Base-by-base conservation (phyloP, 2,888 invertebrate species). In the Andricus quercusramuli region DNA sequence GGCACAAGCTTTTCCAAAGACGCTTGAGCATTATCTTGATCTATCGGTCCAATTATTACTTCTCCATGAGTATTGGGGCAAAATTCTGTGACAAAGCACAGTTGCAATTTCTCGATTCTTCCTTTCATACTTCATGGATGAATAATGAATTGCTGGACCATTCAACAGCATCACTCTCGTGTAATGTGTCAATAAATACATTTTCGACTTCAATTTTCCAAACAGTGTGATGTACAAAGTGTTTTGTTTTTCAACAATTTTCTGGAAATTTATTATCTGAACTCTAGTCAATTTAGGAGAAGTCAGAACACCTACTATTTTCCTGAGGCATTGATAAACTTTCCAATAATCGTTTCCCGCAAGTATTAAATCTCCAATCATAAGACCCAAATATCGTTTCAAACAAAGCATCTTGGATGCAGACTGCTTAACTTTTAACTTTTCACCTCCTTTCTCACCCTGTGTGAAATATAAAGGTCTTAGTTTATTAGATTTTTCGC, bases 291-390 rank as follows among this genome's bases (percentile, higher is more conserved):
- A 51, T 47, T 78, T 51, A 51, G 81, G 79, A 41, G 78, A 79
- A 65, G 78, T 82, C 62, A 83, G 37, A 76, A 80, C 59, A 17
- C 68, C 80, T 41, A 80, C 74, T n/a, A 82, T 62, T 79, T 74
- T 47, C 59, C 79, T 78, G 3, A 74, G 17, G 64, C 25, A 41
- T 5, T 41, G 32, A 77, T 83, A 81, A 41, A 83, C 65, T 15
- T 81, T 78, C 81, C 79, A 80, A 20, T 29, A 29, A 1, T 62
- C 11, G 47, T 79, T 37, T 9, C 13, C 59, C 32, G 78, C 59
- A 22, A 77, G 81, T 65, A 82, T 68, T 17, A 77, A 64, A 47
- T 80, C 81, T 20, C 82, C 82, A 79, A 83, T 83, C 77, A 81
- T 82, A 0, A 81, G 59, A 32, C 81, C 79, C 37, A 84, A 78